Conservation (phyloP, 2,113 vertebrate species). For the Murina feae region DNA sequence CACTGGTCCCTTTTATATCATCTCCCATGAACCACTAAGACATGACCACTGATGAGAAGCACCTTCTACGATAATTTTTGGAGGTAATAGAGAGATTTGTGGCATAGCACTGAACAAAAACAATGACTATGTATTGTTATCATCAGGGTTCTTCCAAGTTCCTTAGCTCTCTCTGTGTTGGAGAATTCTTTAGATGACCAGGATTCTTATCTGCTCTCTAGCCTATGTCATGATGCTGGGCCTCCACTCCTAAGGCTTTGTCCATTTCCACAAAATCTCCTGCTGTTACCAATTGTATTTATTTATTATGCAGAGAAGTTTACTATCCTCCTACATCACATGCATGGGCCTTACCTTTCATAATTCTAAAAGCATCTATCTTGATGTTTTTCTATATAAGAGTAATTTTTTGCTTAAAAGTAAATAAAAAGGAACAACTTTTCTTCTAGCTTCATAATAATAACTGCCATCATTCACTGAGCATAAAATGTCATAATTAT, state of each 20-base stretch:
- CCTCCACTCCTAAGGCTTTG: neutral
- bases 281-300: neutral
- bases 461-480: neutral
- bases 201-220: neutral
- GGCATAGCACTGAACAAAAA: neutral
- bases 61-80: neutral
- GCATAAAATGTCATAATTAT: neutral
- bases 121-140: neutral
- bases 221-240: neutral
- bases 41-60: neutral
- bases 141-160: neutral
- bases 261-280: neutral
- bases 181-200: neutral
- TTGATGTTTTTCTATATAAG: neutral
- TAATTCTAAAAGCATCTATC: neutral
- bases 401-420: neutral
- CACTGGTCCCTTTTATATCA: neutral
- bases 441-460: neutral
- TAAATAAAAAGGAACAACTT: neutral
- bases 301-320: neutral
- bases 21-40: neutral
- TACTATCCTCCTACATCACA: neutral
- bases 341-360: neutral
- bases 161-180: neutral
- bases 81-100: neutral